These are phyloP conservation scores for Tricholauxania praeusta DNA, from an alignment of 2,888 invertebrate genomes.

Conservation along the genomic window DNA sequence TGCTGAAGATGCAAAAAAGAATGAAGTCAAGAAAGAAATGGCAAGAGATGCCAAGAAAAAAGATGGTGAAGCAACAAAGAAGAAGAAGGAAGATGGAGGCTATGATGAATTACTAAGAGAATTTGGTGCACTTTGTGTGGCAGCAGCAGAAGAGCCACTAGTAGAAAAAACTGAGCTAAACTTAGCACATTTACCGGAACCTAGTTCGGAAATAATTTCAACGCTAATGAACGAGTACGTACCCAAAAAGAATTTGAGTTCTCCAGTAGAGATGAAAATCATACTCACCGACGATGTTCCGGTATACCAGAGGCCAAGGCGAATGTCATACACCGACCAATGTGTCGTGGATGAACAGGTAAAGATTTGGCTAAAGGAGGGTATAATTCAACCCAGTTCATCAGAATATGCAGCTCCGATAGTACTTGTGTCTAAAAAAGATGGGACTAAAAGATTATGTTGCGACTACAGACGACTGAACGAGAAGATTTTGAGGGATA, in stretches of 20 bases:
- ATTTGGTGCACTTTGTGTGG: too few species aligned
- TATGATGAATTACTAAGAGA: too few species aligned
- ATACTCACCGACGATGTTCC: constrained; percentile 37
- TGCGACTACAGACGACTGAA: constrained; percentile 48
- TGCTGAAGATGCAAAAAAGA: too few species aligned
- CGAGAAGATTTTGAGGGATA: constrained; percentile 44
- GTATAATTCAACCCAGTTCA: not conserved
- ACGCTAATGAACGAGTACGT: too few species aligned
- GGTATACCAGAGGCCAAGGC: constrained; percentile 35
- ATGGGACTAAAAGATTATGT: constrained; percentile 25
- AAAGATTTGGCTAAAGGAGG: constrained; percentile 3
- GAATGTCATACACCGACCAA: constrained; percentile 33
- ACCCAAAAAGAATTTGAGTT: not conserved
- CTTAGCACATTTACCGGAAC: too few species aligned
- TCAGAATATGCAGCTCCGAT: not conserved
- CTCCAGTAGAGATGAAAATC: constrained; percentile 41
- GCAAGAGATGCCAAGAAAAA: not conserved
- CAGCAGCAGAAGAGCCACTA: too few species aligned
- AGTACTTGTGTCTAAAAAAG: not conserved
- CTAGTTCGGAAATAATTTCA: too few species aligned
- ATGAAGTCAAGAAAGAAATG: not conserved
- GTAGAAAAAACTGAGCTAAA: too few species aligned
- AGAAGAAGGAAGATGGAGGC: not conserved
- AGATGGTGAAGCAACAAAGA: not conserved
- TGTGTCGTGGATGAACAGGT: constrained; percentile 56